Evolutionary conservation across 2,888 invertebrate genomes (phyloP), one percentile per base, ranked within the genome.

Genomic region (Seira musarum): DNA sequence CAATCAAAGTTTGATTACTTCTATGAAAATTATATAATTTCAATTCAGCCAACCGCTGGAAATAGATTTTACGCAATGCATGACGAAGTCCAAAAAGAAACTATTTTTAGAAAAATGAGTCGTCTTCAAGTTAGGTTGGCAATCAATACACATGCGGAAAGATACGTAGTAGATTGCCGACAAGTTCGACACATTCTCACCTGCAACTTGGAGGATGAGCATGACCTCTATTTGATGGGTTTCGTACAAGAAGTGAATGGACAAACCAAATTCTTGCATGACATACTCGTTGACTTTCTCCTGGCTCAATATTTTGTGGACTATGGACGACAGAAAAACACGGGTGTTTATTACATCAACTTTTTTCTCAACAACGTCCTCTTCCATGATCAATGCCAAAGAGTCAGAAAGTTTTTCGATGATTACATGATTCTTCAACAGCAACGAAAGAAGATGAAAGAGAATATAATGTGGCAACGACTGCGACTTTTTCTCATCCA

Each of bases 201-300:
- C n/a, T n/a, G n/a, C n/a, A n/a, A 30, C 5, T 1, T 0, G 19
- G 76, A 69, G 2, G 15, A 30, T 24, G 21, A 46, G 8, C 61
- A 64, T 49, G 69, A 76, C n/a, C 63, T 76, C 1, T 76, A 64
- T 30, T 13, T 63, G 1, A 53, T 64, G 19, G 76, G 76, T 0
- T 63, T 76, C 10, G 46, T 68, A 19, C 69, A 64, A 17, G 76
- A 69, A 6, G 66, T 49, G 1, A 69, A 76, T 53, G 76, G 76
- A 0, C 8, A 57, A n/a, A n/a, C 64, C 24, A 22, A 46, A n/a
- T 76, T 69, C 24, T 10, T 76, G n/a, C 75, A 76, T n/a, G 40
- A 46, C 46, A 76, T 76, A 49, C 69, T 68, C 53, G 69, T 63
- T 8, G 75, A 76, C 8, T 76, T 76, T 53, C 1, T 76, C 10